A percentile compares a stretch with the other conserved stretches of the same genome.
phyloP scores from a whole-genome alignment of 2,797 vertebrate genomes.

The Capromys pilorides region DNA sequence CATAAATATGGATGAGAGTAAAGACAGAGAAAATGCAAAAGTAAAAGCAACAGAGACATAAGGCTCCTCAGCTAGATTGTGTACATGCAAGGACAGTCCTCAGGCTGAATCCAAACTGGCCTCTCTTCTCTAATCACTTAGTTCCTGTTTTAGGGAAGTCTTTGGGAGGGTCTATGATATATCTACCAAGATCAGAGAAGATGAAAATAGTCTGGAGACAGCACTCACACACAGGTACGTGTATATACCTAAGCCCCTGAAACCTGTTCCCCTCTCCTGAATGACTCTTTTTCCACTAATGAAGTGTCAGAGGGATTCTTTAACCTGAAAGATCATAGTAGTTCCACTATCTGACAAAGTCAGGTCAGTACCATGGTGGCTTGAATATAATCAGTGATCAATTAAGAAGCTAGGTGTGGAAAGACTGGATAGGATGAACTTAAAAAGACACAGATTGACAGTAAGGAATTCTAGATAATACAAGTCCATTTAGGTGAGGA shows the following conservation, averaged over 20 bases:
- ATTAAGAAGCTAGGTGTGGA: not conserved
- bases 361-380: not conserved
- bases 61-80: not conserved
- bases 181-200: not conserved
- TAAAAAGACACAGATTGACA: not conserved
- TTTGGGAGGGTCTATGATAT: not conserved
- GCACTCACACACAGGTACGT: not conserved
- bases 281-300: not conserved
- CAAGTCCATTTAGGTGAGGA: not conserved
- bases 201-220: not conserved
- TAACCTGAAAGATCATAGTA: not conserved
- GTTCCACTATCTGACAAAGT: too few relatives aligned
- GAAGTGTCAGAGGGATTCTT: not conserved
- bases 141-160: not conserved
- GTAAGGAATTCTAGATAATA: not conserved
- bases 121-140: not conserved
- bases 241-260: not conserved
- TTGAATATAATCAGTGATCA: not conserved
- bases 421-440: not conserved
- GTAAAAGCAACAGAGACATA: accelerated
- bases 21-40: not conserved
- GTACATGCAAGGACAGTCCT: accelerated
- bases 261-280: not conserved
- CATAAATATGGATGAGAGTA: not conserved
- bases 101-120: not conserved